Conservation (phyloP, 2,113 vertebrate genomes). For the Origma solitaria region DNA sequence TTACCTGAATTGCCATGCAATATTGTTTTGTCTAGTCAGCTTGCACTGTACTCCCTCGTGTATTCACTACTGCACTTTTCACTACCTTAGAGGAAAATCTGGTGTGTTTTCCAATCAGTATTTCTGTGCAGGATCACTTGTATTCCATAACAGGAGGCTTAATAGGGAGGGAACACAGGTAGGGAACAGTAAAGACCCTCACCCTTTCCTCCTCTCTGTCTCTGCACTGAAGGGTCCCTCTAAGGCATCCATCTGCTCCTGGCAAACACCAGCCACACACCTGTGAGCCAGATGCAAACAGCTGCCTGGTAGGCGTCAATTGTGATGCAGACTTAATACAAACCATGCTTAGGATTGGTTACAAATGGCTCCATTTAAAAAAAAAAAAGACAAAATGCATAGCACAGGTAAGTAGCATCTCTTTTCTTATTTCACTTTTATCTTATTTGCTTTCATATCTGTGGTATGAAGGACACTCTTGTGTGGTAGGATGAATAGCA, state of each 20-base stretch:
- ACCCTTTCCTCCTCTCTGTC: not conserved
- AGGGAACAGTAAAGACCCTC: not conserved
- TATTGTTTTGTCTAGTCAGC: not conserved
- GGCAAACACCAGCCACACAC: not conserved
- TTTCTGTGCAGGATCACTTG: not conserved
- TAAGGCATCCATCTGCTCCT: not conserved
- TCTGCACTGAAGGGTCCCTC: not conserved
- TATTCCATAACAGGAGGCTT: not conserved
- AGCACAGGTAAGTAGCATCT: not conserved
- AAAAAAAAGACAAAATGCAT: not conserved
- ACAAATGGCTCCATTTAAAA: not conserved
- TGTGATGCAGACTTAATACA: not conserved
- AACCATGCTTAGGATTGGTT: not conserved
- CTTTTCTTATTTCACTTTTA: conserved; percentile 20
- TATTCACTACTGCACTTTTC: not conserved
- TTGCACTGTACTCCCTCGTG: not conserved
- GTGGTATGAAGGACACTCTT: not conserved
- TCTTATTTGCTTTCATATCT: conserved; percentile 14
- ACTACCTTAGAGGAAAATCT: not conserved
- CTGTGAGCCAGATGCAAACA: conserved; percentile 41
- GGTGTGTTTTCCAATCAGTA: not conserved
- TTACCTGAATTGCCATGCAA: not conserved
- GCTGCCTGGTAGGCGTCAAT: not conserved
- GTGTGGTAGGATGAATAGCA: not conserved
- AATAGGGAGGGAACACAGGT: not conserved